A percentile compares a stretch with the other conserved stretches of the same genome.
Conservation (phyloP, 2,797 vertebrate species). For the Sebastes nivosus region DNA sequence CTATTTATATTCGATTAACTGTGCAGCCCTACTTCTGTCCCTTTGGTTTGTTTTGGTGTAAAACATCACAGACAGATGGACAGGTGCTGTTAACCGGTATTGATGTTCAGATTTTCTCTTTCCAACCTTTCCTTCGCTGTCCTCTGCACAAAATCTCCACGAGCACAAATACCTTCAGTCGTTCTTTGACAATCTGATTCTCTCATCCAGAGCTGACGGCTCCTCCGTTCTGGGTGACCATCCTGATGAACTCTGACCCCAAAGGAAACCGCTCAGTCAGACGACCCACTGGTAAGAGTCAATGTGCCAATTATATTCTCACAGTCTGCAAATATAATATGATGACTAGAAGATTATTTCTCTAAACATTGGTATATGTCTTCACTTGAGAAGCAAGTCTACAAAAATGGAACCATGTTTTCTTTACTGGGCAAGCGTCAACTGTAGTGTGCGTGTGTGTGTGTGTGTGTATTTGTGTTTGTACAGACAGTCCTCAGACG, state of each 20-base stretch:
- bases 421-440: not conserved
- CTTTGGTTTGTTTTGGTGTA: no score
- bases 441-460: not conserved
- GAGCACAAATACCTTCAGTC: not conserved
- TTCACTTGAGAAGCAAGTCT: not conserved
- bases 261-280: constrained; percentile 52
- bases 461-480: not conserved
- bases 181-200: not conserved
- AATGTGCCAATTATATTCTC: not conserved
- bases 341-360: not conserved
- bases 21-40: fast-evolving
- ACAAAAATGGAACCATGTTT: not conserved
- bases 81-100: no score
- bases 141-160: not conserved
- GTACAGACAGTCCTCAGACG: constrained; percentile 66
- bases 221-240: constrained; percentile 68
- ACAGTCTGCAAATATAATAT: not conserved
- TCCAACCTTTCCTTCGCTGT: not conserved
- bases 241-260: constrained; percentile 68
- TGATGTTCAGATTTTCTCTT: not conserved
- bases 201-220: constrained; percentile 51
- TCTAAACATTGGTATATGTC: not conserved
- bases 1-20: no score
- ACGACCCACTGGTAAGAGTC: constrained; percentile 55
- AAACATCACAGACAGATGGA: no score